Evolutionary conservation across 2,113 vertebrate species (phyloP), one percentile per base, ranked within the genome.

Genomic region (Gobiocypris rarus): DNA sequence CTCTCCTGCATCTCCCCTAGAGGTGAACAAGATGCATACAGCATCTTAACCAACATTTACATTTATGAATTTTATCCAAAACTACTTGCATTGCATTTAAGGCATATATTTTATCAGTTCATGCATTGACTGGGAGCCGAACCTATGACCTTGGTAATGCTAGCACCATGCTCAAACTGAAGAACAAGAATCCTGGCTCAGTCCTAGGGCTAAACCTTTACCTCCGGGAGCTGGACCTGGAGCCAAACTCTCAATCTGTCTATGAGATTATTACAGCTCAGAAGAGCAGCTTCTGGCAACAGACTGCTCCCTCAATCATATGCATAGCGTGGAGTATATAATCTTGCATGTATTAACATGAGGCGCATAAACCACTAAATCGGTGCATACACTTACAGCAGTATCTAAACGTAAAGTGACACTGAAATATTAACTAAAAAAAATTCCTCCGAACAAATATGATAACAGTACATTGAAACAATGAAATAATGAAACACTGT

Each of bases 1-100:
- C 1, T 97, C 95, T 0, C 91, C 90, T 69, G 83, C 93, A 0
- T 95, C 95, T 1, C 93, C 94, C 7, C 96, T 97, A 85, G 0
- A 83, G 67, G 10, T 24, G n/a, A 9, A 54, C 52, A 54, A 54
- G 38, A 71, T 13, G 22, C 19, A 71, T 6, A 19, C 65, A 10
- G 15, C 65, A 70, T 41, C 19, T 70, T 5, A 28, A 70, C 34
- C 2, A 19, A 41, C 59, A 38, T 58, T 8, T 41, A 45, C 26
- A 15, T 28, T 67, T 67, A 19, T 67, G 63, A 19, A 67, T 34
- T 19, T 5, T 13, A 2, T 59, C 34, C 26, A 10, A 45, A 61
- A 79, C 7, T 8, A 63, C 38, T 41, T 31, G 2, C 13, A 31
- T 31, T 19, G 15, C 0, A 0, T 41, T 70, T 1, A 70, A n/a